Evolutionary conservation across 2,797 vertebrate species (phyloP).

Genomic region (Cuniculus paca): DNA sequence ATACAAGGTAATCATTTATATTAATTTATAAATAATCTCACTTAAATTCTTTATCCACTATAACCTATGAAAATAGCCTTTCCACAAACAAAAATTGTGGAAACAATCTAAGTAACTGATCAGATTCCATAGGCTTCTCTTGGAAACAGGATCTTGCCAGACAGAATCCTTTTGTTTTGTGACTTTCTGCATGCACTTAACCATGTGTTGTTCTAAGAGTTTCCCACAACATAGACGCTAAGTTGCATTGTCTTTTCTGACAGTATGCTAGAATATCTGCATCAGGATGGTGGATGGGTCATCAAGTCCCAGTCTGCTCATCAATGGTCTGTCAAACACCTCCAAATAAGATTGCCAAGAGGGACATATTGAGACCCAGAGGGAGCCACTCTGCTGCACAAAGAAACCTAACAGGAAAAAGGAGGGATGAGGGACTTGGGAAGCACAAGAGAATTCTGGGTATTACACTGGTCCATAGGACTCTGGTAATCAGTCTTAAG

Average conservation of each 20-base stretch:
- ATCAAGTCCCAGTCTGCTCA: no score
- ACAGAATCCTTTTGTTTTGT: background rate
- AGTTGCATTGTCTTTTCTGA: background rate
- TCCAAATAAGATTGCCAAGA: background rate
- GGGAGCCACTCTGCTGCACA: background rate
- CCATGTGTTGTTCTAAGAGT: no score
- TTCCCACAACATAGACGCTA: background rate
- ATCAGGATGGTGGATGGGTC: background rate
- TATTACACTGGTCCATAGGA: background rate
- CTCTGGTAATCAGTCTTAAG: background rate
- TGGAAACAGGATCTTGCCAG: background rate
- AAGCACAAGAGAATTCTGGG: background rate
- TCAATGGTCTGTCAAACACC: background rate
- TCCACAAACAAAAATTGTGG: background rate
- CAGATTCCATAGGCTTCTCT: background rate
- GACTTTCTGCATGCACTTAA: background rate
- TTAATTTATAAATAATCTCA: background rate
- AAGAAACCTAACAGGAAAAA: background rate
- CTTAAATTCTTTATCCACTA: background rate
- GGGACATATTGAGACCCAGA: background rate
- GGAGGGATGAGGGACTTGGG: background rate
- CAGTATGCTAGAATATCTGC: background rate
- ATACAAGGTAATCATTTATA: background rate
- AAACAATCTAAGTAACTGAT: background rate
- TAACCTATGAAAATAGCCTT: conserved; percentile 52